Evolutionary conservation across 2,888 invertebrate species (phyloP), one percentile per base, ranked within the genome.

Genomic region (Eupithecia subfuscata): DNA sequence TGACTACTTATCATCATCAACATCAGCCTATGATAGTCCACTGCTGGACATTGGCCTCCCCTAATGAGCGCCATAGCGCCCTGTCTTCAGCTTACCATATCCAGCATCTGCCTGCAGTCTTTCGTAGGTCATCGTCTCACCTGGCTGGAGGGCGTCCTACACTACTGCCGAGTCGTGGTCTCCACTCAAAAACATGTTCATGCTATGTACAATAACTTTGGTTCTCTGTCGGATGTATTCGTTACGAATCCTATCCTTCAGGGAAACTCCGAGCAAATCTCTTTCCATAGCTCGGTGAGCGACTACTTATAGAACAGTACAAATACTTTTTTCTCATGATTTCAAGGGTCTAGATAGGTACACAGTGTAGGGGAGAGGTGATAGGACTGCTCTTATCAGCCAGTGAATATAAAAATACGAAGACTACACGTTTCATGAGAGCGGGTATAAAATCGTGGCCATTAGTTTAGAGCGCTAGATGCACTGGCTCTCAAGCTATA

Each of bases 401-500:
- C 40, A 9, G 40, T 9, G 11, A 40, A 40, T 40, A 40, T 40
- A 40, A 40, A n/a, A n/a, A 18, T 40, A 43, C 48, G 34, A 48
- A 64, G 71, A 69, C 70, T 69, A 67, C 78, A 74, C 71, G 69
- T 65, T 79, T 71, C 69, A 68, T 64, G 69, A 75, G 76, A 45
- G 69, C 71, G 75, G 76, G 74, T 73, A 76, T 79, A 80, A 84
- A 84, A 85, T 83, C 75, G 76, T 69, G 63, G 74, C 78, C 81
- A 84, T 84, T 80, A 83, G 81, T 85, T 82, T 75, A 70, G 65
- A 71, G 74, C 70, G 74, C 70, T 77, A 74, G 75, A 77, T 79
- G 74, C 71, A 73, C 69, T 64, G 68, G 75, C 73, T 78, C 69
- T 71, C 73, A 69, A 48, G 71, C 60, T 74, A 77, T 78, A 76